Base-by-base conservation (phyloP, 2,797 vertebrate species). In the Xenopus petersii region DNA sequence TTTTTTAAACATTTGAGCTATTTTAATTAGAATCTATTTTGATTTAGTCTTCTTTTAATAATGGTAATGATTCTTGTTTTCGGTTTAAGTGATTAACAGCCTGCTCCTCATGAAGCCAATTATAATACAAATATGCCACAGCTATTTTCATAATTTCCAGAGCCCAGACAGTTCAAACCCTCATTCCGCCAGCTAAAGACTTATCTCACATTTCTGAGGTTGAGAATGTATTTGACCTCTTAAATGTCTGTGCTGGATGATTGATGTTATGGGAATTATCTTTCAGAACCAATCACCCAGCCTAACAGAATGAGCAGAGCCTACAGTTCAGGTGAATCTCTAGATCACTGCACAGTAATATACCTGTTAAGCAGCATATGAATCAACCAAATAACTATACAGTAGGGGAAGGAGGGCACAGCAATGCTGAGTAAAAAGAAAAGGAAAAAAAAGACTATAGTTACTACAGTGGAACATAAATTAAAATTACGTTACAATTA, bases 81-180 rank as follows among this genome's bases (percentile, higher is more conserved):
- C 42, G 54, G 8, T 61, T 46, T 33, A 54, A 66, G 63, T 74
- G 64, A 68, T 68, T 62, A 67, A 58, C 65, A 24, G 59, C 11
- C 65, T 62, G 65, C 58, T 62, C 62, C 73, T 62, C 46, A 46
- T 46, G 17, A 75, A 67, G 48, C 64, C 72, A 60, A 75, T 75
- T 75, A 75, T 12, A 46, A 68, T 49, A 62, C 30, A 67, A 62
- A 67, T 74, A 75, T 62, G 58, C 30, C 72, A 21, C 16, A 48
- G 64, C 42, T 54, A 21, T 62, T 75, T 63, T 13, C 33, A 10
- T 55, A 16, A 68, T 65, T 62, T 36, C 10, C 49, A 42, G 62
- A 16, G 13, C 54, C 54, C 16, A 9, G 26, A 33, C 30, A 63
- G 11, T 16, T 9, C 9, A 24, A 42, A 30, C 17, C 59, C n/a